Conservation (phyloP, 2,888 invertebrate species). For the Tetragnatha montana region DNA sequence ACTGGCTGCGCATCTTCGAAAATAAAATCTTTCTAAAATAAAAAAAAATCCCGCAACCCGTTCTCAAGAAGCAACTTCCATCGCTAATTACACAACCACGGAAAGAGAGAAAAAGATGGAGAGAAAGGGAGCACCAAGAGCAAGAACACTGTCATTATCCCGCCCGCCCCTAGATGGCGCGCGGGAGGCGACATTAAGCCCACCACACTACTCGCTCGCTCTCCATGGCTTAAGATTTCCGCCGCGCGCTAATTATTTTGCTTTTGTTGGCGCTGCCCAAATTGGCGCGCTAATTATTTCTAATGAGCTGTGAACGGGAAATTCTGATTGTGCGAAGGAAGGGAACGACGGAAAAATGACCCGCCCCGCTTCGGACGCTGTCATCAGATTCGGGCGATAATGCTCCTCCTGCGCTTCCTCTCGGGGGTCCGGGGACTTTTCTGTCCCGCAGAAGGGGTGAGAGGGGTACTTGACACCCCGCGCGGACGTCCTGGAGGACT, state of each 20-base stretch:
- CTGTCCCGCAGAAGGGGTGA: neutral
- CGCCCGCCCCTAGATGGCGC: slow-evolving; percentile 57
- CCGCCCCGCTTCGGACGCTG: slow-evolving; percentile 7
- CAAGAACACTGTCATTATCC: slow-evolving; percentile 19
- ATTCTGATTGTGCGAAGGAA: slow-evolving; percentile 59
- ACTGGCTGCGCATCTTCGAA: too few species aligned
- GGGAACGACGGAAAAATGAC: slow-evolving; percentile 63
- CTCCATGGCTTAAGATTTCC: slow-evolving; percentile 44
- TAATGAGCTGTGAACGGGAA: slow-evolving; percentile 69
- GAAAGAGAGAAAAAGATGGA: neutral
- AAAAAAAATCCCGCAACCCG: neutral
- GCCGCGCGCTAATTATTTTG: slow-evolving; percentile 63
- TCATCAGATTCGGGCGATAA: too few species aligned
- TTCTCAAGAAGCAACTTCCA: neutral
- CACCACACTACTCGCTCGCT: slow-evolving; percentile 14
- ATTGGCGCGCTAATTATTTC: slow-evolving; percentile 70
- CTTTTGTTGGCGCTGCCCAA: slow-evolving; percentile 54
- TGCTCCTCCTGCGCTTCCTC: slow-evolving; percentile 16
- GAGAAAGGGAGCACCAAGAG: neutral
- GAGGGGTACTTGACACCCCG: slow-evolving; percentile 24
- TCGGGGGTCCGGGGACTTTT: slow-evolving; percentile 1
- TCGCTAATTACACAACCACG: neutral
- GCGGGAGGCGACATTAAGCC: neutral
- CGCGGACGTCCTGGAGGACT: slow-evolving; percentile 6
- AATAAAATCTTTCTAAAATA: too few species aligned